phyloP scores from a whole-genome alignment of 1,140 invertebrate species.

The Lepidurus couesii region DNA sequence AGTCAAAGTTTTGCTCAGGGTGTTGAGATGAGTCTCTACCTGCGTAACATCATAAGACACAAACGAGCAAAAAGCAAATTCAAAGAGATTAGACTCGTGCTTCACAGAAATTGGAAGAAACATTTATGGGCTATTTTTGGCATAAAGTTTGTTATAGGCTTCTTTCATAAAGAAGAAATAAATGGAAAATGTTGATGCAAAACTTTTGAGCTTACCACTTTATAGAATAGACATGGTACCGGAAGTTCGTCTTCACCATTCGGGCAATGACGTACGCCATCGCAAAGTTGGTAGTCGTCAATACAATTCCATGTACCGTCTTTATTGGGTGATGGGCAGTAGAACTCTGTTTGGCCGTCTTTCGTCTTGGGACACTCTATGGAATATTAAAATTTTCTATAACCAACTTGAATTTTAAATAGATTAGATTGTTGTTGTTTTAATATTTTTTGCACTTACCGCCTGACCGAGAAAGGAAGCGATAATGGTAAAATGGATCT shows the following conservation, averaged over 20 bases:
- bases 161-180: background rate
- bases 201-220: constrained; percentile 39
- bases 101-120: too few relatives aligned
- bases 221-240: constrained; percentile 43
- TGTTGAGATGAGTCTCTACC: constrained; percentile 31
- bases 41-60: background rate
- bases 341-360: constrained; percentile 38
- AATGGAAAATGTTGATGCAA: background rate
- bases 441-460: constrained; percentile 31
- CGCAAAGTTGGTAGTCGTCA: constrained; percentile 43
- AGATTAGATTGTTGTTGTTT: constrained; percentile 21
- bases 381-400: constrained; percentile 25
- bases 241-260: constrained; percentile 45
- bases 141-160: too few relatives aligned
- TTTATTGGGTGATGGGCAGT: constrained; percentile 36
- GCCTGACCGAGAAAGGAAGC: constrained; percentile 33
- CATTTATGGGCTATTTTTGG: too few relatives aligned
- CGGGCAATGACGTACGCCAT: constrained; percentile 44
- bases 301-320: constrained; percentile 41
- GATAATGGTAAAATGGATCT: constrained; percentile 34
- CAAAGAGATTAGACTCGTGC: background rate
- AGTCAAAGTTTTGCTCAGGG: constrained; percentile 26
- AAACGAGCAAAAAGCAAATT: background rate
- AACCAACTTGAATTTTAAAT: background rate
- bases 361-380: constrained; percentile 38